Evolutionary conservation across 2,888 invertebrate species (phyloP).

Genomic region (Mesoligia furuncula): DNA sequence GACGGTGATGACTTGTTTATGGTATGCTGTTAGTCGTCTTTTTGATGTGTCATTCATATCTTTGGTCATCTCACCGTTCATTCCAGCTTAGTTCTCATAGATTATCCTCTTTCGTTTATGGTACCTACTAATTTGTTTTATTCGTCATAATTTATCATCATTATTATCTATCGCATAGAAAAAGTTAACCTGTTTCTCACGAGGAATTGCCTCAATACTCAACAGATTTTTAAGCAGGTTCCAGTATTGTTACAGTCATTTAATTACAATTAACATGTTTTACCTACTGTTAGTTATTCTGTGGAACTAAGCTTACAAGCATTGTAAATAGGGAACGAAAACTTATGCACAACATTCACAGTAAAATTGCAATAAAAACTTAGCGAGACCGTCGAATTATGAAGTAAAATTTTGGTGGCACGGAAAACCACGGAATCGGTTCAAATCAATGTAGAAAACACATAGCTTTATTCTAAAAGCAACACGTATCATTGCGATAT

Average conservation of each 20-base stretch:
- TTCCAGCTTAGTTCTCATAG: background rate
- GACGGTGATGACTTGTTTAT: conserved; percentile 7
- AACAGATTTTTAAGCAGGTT: background rate
- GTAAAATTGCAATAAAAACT: background rate
- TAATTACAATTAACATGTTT: background rate
- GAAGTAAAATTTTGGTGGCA: background rate
- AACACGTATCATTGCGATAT: background rate
- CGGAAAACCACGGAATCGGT: background rate
- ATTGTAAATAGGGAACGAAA: background rate
- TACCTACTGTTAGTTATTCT: background rate
- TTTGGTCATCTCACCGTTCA: background rate
- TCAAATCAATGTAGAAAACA: background rate
- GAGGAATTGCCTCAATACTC: background rate
- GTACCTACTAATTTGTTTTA: background rate
- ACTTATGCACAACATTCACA: background rate
- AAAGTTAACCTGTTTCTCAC: background rate
- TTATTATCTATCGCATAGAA: background rate
- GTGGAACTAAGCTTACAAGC: no score
- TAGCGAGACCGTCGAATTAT: background rate
- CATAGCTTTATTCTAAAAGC: background rate
- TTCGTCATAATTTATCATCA: background rate
- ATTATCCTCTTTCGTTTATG: background rate
- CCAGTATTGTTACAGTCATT: no score
- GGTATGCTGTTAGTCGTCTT: background rate
- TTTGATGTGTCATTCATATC: conserved; percentile 23